Percentiles rank a stretch among this genome's conserved stretches.
phyloP scores from a whole-genome alignment of 2,797 vertebrate genomes.

The Syngnathus rostellatus region DNA sequence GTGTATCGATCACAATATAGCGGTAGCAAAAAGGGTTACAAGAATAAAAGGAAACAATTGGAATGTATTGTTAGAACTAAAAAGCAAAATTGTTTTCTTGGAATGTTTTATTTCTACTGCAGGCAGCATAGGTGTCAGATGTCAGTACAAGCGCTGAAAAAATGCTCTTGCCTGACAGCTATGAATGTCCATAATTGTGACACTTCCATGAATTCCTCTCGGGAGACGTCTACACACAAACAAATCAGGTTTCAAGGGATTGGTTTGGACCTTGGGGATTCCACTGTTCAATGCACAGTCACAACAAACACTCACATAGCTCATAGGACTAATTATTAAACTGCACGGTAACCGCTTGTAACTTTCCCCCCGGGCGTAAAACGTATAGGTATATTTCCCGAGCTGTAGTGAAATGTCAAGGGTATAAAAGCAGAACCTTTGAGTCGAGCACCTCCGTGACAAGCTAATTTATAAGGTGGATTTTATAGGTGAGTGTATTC shows the following conservation, averaged over 20 bases:
- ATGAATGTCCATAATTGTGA: not conserved
- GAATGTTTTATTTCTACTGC: too few species aligned
- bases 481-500: not conserved
- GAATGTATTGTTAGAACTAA: too few species aligned
- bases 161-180: too few species aligned
- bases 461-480: not conserved
- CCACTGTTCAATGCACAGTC: too few species aligned
- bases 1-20: too few species aligned
- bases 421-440: conserved; percentile 1
- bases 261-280: too few species aligned
- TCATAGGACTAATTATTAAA: not conserved
- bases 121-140: too few species aligned
- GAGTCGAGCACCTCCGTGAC: not conserved
- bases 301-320: not conserved
- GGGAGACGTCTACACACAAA: not conserved
- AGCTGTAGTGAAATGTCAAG: not conserved
- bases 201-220: not conserved
- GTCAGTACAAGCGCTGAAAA: too few species aligned
- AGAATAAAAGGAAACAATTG: too few species aligned
- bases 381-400: not conserved
- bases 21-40: too few species aligned
- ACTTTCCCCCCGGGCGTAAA: not conserved
- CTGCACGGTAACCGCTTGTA: not conserved
- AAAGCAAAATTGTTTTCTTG: too few species aligned
- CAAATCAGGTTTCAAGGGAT: too few species aligned